These are phyloP conservation scores for Pelobates fuscus DNA, from an alignment of 2,113 vertebrate species.

Conservation along the genomic window DNA sequence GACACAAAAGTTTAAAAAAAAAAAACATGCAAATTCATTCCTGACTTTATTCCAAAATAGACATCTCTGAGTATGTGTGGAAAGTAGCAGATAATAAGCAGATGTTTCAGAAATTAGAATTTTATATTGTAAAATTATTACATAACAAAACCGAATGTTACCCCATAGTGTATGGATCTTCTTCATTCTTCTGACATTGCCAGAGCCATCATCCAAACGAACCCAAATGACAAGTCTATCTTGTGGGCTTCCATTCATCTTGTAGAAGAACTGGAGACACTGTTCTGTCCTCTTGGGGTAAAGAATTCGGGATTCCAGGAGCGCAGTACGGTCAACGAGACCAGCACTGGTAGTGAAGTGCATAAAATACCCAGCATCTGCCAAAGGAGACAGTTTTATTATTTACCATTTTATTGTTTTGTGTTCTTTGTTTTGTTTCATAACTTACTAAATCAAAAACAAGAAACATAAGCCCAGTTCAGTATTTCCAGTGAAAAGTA, in stretches of 20 bases:
- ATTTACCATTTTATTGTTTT: background rate
- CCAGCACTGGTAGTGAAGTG: constrained; percentile 72
- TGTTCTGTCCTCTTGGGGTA: constrained; percentile 84
- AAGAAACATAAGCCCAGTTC: too few relatives aligned
- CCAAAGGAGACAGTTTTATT: background rate
- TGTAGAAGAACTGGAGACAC: constrained; percentile 93
- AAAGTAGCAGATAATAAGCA: too few relatives aligned
- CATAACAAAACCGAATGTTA: too few relatives aligned
- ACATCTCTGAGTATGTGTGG: too few relatives aligned
- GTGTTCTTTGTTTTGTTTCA: too few relatives aligned
- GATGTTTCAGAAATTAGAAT: too few relatives aligned
- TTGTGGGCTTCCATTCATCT: constrained; percentile 74
- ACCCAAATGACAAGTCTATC: constrained; percentile 83
- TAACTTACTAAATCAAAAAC: too few relatives aligned
- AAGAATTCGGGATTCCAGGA: constrained; percentile 85
- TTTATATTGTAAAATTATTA: too few relatives aligned
- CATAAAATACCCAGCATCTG: constrained; percentile 85
- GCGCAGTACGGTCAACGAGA: constrained; percentile 65
- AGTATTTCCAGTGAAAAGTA: too few relatives aligned
- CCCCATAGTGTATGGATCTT: constrained; percentile 80
- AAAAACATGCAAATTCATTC: too few relatives aligned
- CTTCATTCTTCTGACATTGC: constrained; percentile 71
- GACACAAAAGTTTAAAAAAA: too few relatives aligned
- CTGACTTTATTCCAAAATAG: too few relatives aligned
- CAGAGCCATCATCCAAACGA: constrained; percentile 81